Evolutionary conservation across 1,140 invertebrate species (phyloP), one percentile per base, ranked within the genome.

Genomic region (Halyomorpha halys): DNA sequence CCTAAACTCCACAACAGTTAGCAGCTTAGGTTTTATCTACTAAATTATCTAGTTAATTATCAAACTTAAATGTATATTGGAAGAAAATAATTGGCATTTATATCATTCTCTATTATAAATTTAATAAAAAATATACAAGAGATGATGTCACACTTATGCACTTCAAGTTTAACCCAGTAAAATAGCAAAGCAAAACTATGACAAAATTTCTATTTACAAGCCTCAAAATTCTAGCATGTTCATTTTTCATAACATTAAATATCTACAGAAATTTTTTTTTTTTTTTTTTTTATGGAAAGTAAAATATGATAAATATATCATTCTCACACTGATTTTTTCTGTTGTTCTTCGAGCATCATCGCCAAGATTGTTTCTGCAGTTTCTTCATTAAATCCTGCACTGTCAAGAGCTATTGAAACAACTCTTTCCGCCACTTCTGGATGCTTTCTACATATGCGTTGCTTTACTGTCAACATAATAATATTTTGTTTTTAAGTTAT

Each of bases 321-420:
- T 53, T 51, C 59, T 30, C 53, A 44, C 34, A 39, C 34, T 39
- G 34, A 39, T 61, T 65, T 39, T 39, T 74, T 72, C 71, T 80
- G 78, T 71, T 80, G 78, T 67, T 80, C 77, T 61, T 76, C 73
- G 45, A 85, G 75, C 71, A 89, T 87, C 56, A 86, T 85, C 65
- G 82, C 76, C 59, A 91, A 76, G 69, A 91, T 88, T 72, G 89
- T 84, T 66, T 80, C 82, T 8, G 90, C 89, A 65, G 83, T 77
- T 69, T 86, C 83, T 73, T 91, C 86, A 66, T 91, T 86, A 74
- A 85, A 93, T 72, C 87, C 84, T 1, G 89, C 88, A 72, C 88
- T 90, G 70, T 94, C 90, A 69, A 93, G 76, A n/a, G 91, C 91
- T 71, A 93, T 83, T 8, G 82, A 77, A 27, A 93, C 84, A 6